These are phyloP conservation scores for Astropecten irregularis DNA, from an alignment of 53 echinoderm and acorn worm species.

Conservation along the genomic window DNA sequence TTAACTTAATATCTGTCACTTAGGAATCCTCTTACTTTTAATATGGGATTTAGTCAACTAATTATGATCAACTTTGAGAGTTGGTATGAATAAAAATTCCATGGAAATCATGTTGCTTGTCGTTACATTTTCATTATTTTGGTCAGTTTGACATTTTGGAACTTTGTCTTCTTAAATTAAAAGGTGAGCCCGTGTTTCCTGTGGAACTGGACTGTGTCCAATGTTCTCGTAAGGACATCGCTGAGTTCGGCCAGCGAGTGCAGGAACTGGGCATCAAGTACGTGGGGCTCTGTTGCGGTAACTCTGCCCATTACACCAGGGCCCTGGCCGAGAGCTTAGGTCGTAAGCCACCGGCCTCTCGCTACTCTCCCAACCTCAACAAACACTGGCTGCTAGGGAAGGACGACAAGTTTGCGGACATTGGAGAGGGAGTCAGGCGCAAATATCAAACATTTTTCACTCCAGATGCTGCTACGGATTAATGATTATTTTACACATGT, in stretches of 20 bases:
- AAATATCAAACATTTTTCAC: no score
- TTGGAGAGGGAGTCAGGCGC: no score
- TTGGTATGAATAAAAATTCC: no score
- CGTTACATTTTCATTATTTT: no score
- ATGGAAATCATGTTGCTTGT: no score
- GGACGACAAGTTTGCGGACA: no score
- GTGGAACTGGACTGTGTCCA: constrained; percentile 69
- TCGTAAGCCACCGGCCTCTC: constrained; percentile 68
- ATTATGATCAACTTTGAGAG: background rate
- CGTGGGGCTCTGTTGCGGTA: constrained; percentile 95
- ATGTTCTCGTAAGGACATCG: constrained; percentile 57
- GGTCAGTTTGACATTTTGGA: no score
- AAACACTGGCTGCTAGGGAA: constrained; percentile 66
- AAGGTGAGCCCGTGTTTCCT: constrained; percentile 77
- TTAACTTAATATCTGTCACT: no score
- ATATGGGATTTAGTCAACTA: background rate
- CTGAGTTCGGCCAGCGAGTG: constrained; percentile 71
- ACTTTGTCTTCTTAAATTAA: background rate
- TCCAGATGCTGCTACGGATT: no score
- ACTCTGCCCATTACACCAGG: constrained; percentile 83
- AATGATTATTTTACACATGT: no score
- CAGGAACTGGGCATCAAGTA: no score
- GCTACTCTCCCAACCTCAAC: constrained; percentile 66
- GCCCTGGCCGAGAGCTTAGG: constrained; percentile 80
- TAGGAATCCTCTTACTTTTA: background rate